phyloP scores from a whole-genome alignment of 1,140 invertebrate genomes.

The Drosophila pseudoananassae region DNA sequence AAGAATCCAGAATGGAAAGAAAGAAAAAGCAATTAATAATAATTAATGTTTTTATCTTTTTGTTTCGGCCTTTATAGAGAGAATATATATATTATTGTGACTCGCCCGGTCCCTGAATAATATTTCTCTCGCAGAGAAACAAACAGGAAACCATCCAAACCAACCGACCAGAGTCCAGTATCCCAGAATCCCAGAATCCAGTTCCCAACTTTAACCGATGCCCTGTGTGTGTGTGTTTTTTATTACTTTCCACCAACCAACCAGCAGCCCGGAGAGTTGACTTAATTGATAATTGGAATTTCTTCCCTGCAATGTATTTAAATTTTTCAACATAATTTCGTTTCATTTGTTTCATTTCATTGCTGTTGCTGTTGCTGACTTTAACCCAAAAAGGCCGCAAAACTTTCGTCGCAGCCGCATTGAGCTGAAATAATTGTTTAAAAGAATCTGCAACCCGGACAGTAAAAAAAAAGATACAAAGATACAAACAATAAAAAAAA shows the following conservation, averaged over 20 bases:
- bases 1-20: constrained; percentile 38
- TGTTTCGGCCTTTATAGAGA: constrained; percentile 38
- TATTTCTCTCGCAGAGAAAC: constrained; percentile 24
- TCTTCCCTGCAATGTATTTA: constrained; percentile 72
- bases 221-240: constrained; percentile 24
- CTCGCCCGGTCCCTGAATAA: constrained; percentile 23
- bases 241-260: constrained; percentile 56
- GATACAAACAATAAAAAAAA: constrained; percentile 72
- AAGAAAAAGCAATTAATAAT: constrained; percentile 76
- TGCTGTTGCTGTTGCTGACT: constrained; percentile 39
- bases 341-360: constrained; percentile 59
- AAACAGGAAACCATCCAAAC: constrained; percentile 35
- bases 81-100: background rate
- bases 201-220: constrained; percentile 15
- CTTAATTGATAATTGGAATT: constrained; percentile 82
- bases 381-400: constrained; percentile 62
- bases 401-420: constrained; percentile 43
- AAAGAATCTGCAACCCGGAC: constrained; percentile 68
- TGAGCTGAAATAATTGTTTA: constrained; percentile 69
- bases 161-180: constrained; percentile 16
- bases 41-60: constrained; percentile 82
- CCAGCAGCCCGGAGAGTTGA: constrained; percentile 38
- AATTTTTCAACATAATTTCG: constrained; percentile 79
- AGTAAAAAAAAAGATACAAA: constrained; percentile 37
- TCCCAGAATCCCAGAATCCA: constrained; percentile 10